Evolutionary conservation across 2,888 invertebrate genomes (phyloP), one percentile per base, ranked within the genome.

Genomic region (Lampropteryx suffumata): DNA sequence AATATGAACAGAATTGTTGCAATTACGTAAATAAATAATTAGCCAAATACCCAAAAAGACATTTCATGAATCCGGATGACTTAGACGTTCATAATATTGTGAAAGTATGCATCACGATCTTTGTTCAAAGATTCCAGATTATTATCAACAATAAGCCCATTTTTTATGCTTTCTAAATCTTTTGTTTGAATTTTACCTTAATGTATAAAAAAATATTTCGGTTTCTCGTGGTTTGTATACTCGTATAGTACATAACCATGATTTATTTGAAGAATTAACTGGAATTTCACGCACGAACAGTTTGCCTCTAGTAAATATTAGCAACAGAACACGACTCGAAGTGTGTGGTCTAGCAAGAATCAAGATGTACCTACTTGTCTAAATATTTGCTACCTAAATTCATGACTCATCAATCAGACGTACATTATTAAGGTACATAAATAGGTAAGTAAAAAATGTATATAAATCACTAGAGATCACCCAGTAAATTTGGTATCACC

Each of bases 161-260:
- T 57, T 57, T 56, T 60, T 51, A 43, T 48, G 53, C 73, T 74
- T 73, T 74, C 73, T 69, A 73, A n/a, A 69, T 62, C 62, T 67
- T 54, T 62, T 54, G 50, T 61, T 67, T 60, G 52, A 26, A 24
- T 27, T 39, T 37, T 52, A 30, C 10, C 21, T 37, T 13, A 13
- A 12, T 39, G 13, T 33, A 24, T 41, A 17, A 13, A 37, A 17
- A 34, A 21, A 34, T 3, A n/a, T 2, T 12, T 8, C 26, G 10
- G n/a, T 4, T 4, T 17, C 3, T 17, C 2, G 4, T 17, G 4
- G 17, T 17, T 17, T 4, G 17, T 17, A 3, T 17, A 17, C 17
- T 17, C 17, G 17, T 17, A 4, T 17, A 17, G 17, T 2, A 3
- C n/a, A 0, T 10, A 34, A 10, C 0, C n/a, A 21, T 3, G 7